Evolutionary conservation across 2,888 invertebrate genomes (phyloP).

Genomic region (Cantharis rustica): DNA sequence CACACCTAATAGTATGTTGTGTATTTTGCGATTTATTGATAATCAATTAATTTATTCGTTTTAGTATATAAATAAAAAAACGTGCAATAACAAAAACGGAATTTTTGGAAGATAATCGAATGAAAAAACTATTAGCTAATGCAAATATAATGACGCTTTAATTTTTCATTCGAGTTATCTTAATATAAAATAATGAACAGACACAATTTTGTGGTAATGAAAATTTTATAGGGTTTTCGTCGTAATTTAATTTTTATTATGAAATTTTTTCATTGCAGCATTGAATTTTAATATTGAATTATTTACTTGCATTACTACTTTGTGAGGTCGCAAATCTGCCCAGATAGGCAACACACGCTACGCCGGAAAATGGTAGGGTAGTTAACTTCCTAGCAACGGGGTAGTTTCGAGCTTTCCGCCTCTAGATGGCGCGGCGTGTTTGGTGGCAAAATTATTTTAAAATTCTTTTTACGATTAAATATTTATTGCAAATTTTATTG

Average conservation of each 20-base stretch:
- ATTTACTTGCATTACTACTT: neutral
- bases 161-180: neutral
- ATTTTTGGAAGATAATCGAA: neutral
- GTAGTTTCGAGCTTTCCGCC: neutral
- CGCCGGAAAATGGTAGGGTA: neutral
- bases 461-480: neutral
- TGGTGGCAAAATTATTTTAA: conserved; percentile 4
- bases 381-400: neutral
- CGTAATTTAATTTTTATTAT: neutral
- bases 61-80: neutral
- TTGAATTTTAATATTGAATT: neutral
- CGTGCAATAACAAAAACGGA: neutral
- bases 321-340: neutral
- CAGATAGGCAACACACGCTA: conserved; percentile 13
- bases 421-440: conserved; percentile 6
- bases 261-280: neutral
- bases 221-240: neutral
- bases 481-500: neutral
- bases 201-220: neutral
- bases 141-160: neutral
- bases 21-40: too few species aligned
- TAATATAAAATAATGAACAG: neutral
- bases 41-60: too few species aligned
- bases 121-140: neutral
- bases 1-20: too few species aligned